Conservation (phyloP, 2,888 invertebrate genomes). For the Tipula confusa region DNA sequence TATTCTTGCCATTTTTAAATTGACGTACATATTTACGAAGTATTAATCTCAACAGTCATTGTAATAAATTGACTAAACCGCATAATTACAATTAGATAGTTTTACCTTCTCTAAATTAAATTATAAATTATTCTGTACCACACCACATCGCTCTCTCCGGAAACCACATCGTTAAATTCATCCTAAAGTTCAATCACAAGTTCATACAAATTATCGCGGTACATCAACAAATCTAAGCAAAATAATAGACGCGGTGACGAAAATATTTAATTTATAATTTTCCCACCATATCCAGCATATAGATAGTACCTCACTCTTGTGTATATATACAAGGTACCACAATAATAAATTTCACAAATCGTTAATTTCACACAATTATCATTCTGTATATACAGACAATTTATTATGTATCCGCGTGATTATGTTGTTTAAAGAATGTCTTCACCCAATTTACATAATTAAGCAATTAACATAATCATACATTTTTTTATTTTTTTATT, state of each 20-base stretch:
- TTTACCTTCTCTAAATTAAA: background rate
- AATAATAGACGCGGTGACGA: background rate
- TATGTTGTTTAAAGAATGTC: background rate
- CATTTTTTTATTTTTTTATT: conserved; percentile 32
- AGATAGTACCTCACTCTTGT: too few relatives aligned
- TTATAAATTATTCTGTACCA: background rate
- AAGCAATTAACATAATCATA: background rate
- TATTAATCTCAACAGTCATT: too few relatives aligned
- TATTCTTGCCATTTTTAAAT: too few relatives aligned
- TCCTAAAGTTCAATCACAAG: background rate
- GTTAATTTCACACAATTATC: conserved; percentile 25
- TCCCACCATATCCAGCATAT: background rate
- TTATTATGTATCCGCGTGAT: background rate
- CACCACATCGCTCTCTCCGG: background rate
- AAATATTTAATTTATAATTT: background rate
- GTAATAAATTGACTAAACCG: background rate
- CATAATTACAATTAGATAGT: background rate
- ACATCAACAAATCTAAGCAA: background rate
- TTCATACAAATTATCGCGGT: background rate
- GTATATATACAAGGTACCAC: background rate
- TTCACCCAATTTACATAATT: conserved; percentile 21
- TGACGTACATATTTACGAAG: too few relatives aligned
- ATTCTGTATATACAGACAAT: background rate
- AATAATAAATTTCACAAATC: background rate
- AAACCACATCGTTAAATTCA: background rate